These are phyloP conservation scores for Macropus fuliginosus DNA, from an alignment of 2,797 vertebrate species.

Conservation along the genomic window DNA sequence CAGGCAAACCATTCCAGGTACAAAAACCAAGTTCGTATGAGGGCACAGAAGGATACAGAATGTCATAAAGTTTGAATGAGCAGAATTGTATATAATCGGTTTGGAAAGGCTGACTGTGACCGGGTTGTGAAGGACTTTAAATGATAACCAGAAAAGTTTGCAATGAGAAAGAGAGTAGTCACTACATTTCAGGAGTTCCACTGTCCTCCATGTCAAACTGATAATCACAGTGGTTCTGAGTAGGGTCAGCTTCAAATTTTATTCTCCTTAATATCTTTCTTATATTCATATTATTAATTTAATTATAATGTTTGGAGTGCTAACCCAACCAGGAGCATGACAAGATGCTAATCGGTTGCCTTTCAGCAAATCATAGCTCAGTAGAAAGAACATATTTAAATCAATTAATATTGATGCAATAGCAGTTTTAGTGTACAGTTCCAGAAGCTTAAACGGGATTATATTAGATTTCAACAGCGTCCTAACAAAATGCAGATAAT, in stretches of 20 bases:
- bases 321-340: not conserved
- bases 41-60: not conserved
- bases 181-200: not conserved
- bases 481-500: not conserved
- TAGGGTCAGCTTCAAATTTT: not conserved
- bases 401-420: not conserved
- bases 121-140: not conserved
- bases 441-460: not conserved
- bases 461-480: not conserved
- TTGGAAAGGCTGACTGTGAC: not conserved
- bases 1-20: not conserved
- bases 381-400: not conserved
- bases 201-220: not conserved
- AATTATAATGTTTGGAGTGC: not conserved
- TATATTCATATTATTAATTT: not conserved
- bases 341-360: not conserved
- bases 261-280: not conserved
- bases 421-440: not conserved
- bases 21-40: not conserved
- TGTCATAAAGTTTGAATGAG: not conserved
- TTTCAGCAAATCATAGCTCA: not conserved
- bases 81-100: not conserved
- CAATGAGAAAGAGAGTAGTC: not conserved
- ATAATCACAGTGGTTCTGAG: not conserved
- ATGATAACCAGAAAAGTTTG: not conserved